A percentile compares a stretch with the other conserved stretches of the same genome.
Evolutionary conservation across 2,797 vertebrate genomes (phyloP).

Genomic region (Distichodus sexfasciatus): DNA sequence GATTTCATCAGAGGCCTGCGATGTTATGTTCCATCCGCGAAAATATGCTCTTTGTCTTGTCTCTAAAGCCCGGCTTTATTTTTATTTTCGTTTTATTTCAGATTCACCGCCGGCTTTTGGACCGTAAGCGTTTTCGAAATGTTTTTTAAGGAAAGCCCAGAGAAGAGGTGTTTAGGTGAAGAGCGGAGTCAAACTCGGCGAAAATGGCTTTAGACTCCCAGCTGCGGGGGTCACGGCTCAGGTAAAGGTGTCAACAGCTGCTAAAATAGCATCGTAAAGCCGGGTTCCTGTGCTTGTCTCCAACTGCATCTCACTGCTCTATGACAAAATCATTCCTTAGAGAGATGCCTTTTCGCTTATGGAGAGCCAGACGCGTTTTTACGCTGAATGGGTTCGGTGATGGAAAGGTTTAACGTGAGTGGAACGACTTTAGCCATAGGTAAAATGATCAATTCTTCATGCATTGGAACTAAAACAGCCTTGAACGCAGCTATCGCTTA

Average conservation of each 20-base stretch:
- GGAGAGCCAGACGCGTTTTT: constrained; percentile 7
- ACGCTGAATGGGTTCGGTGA: constrained; percentile 12
- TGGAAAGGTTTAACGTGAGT: constrained; percentile 15
- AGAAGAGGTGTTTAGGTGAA: neutral
- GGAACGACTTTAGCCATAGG: constrained; percentile 9
- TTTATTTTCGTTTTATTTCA: no score
- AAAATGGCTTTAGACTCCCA: neutral
- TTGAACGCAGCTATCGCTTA: neutral
- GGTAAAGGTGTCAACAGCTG: neutral
- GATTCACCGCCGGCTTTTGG: no score
- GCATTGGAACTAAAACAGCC: constrained; percentile 8
- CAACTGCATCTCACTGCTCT: constrained; percentile 16
- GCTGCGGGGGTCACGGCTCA: neutral
- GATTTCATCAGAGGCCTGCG: constrained; percentile 51
- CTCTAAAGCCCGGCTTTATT: constrained; percentile 16
- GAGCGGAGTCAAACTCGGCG: neutral
- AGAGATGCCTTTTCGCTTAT: constrained; percentile 31
- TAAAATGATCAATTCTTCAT: constrained; percentile 8
- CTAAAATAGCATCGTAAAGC: neutral
- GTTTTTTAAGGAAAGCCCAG: neutral
- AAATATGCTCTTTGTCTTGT: constrained; percentile 33
- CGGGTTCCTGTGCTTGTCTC: neutral
- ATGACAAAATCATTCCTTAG: constrained; percentile 38
- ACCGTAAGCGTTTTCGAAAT: no score
- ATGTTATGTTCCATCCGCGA: constrained; percentile 35